These are phyloP conservation scores for Cotesia vestalis DNA, from an alignment of 1,140 invertebrate species.

Conservation along the genomic window DNA sequence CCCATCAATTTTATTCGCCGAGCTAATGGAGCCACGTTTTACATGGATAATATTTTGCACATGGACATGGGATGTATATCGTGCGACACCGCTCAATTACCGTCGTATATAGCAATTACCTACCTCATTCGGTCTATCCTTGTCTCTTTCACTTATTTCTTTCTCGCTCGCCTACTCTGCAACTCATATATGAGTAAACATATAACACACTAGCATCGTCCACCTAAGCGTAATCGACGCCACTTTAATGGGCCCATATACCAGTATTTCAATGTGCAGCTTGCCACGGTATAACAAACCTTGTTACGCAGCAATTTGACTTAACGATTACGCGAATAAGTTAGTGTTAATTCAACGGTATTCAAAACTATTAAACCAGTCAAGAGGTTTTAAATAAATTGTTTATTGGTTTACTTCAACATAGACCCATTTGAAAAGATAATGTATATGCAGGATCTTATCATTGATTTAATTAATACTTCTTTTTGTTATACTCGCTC, in stretches of 20 bases:
- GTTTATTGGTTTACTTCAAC: too few species aligned
- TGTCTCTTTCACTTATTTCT: background rate
- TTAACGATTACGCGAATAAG: constrained; percentile 33
- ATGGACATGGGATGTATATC: constrained; percentile 28
- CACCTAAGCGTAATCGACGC: constrained; percentile 36
- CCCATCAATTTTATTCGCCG: constrained; percentile 25
- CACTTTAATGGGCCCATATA: constrained; percentile 38
- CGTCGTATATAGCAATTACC: constrained; percentile 35
- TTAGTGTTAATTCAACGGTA: constrained; percentile 18
- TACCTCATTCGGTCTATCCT: constrained; percentile 14
- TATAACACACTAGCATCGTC: background rate
- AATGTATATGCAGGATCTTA: too few species aligned
- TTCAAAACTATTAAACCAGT: too few species aligned
- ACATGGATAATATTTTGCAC: constrained; percentile 34
- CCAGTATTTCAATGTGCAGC: constrained; percentile 40
- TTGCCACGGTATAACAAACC: constrained; percentile 36
- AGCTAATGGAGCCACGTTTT: constrained; percentile 30
- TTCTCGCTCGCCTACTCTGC: too few species aligned
- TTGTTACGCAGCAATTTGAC: constrained; percentile 41
- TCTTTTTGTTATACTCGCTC: too few species aligned
- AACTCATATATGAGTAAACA: too few species aligned
- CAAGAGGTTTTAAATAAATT: too few species aligned
- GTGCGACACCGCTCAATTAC: constrained; percentile 40
- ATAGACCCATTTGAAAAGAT: too few species aligned
- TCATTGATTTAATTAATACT: too few species aligned